A percentile compares a stretch with the other conserved stretches of the same genome.
Evolutionary conservation across 2,888 invertebrate species (phyloP).

Genomic region (Nomada fucata): DNA sequence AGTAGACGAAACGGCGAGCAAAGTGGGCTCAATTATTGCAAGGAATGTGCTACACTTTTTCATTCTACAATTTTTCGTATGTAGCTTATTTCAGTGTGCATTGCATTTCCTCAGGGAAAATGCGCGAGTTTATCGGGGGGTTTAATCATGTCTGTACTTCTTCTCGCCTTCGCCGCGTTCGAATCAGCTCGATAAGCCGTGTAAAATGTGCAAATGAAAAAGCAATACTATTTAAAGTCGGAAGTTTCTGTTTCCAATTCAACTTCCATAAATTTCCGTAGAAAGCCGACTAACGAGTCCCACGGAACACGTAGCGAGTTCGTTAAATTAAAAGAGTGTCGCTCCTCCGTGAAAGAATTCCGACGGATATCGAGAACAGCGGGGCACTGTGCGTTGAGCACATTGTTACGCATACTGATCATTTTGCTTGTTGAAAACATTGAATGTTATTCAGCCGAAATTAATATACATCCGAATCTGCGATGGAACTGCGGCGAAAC

Average conservation of each 20-base stretch:
- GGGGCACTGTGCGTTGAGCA: neutral
- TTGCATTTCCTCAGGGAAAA: no score
- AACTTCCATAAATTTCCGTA: constrained; percentile 27
- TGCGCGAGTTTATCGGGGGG: no score
- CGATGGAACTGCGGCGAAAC: neutral
- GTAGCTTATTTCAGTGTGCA: no score
- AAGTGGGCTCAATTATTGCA: no score
- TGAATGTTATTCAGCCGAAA: neutral
- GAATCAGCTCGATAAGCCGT: constrained; percentile 22
- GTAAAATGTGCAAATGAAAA: constrained; percentile 29
- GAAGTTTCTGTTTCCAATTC: constrained; percentile 33
- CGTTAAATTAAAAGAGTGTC: neutral
- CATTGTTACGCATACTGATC: constrained; percentile 4
- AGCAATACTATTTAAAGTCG: constrained; percentile 25
- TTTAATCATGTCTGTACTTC: neutral
- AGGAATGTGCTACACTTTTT: no score
- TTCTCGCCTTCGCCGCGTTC: neutral
- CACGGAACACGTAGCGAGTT: neutral
- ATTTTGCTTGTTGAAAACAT: neutral
- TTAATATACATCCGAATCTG: neutral
- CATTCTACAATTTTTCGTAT: no score
- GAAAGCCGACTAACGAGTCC: constrained; percentile 16
- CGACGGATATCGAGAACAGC: neutral
- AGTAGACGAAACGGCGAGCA: no score
- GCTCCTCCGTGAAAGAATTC: constrained; percentile 2